Evolutionary conservation across 2,113 vertebrate species (phyloP).

Genomic region (Sinocyclocheilus anophthalmus): DNA sequence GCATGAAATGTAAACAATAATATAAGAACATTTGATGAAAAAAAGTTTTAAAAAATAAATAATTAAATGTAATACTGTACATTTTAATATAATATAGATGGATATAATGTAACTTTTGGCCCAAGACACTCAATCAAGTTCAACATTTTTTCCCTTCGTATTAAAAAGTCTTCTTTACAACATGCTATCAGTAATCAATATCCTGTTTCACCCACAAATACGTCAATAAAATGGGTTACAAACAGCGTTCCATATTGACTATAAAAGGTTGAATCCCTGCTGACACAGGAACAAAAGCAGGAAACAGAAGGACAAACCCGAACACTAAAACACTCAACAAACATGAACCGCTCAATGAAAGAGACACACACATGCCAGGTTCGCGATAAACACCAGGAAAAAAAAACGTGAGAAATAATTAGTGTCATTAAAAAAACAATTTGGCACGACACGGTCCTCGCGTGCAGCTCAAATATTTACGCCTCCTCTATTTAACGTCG

Average conservation of each 20-base stretch:
- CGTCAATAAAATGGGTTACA: neutral
- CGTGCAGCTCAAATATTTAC: constrained; percentile 58
- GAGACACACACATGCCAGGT: constrained; percentile 20
- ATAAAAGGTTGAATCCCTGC: neutral
- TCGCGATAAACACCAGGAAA: constrained; percentile 44
- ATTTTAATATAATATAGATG: too few species aligned
- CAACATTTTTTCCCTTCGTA: too few species aligned
- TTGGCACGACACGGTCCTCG: constrained; percentile 51
- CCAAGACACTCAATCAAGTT: too few species aligned
- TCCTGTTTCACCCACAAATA: neutral
- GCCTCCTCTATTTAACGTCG: constrained; percentile 46
- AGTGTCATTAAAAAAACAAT: constrained; percentile 59
- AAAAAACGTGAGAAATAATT: constrained; percentile 55
- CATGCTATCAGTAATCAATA: neutral
- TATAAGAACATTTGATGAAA: too few species aligned
- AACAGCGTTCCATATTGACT: neutral
- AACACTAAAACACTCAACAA: neutral
- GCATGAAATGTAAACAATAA: too few species aligned
- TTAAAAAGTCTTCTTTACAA: too few species aligned
- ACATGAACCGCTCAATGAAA: neutral
- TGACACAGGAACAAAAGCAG: constrained; percentile 4
- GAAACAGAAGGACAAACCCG: constrained; percentile 8
- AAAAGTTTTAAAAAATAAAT: too few species aligned
- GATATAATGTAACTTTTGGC: too few species aligned
- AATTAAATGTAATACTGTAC: too few species aligned